Evolutionary conservation across 1,140 invertebrate species (phyloP), one percentile per base, ranked within the genome.

Genomic region (Phymorhynchus buccinoides): DNA sequence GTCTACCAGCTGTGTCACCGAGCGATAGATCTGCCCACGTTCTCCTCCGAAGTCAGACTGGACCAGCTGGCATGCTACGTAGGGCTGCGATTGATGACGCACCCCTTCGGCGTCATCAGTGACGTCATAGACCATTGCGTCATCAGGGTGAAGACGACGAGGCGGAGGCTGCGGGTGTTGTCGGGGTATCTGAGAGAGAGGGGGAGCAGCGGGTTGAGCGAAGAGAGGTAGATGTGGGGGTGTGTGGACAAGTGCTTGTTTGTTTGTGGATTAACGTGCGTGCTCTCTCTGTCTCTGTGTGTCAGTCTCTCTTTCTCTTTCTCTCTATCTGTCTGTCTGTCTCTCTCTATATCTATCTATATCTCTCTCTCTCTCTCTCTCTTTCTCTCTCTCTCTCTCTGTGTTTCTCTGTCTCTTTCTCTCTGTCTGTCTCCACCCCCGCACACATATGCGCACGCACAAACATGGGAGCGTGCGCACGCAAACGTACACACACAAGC

Each of bases 361-460:
- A 0, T 71, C 30, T 71, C 68, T 71, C 30, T 71, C 68, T 71
- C 30, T 71, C 68, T 71, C 30, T 71, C 68, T 71, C 30, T 71
- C 68, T 71, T 7, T 71, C 68, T 71, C 68, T 71, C 68, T 71
- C 68, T 71, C 68, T 71, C 68, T 71, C 30, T 71, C 30, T 62
- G 16, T 62, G 16, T 39, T 27, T 73, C 71, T 73, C 71, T 27
- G 32, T 73, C 37, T 39, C 71, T 73, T 22, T 73, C 12, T 35
- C 7, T 35, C 30, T 39, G 30, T 18, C 32, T 73, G 4, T 73
- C 37, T n/a, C n/a, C n/a, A n/a, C n/a, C n/a, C n/a, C n/a, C n/a
- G n/a, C n/a, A n/a, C n/a, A n/a, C n/a, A n/a, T n/a, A n/a, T n/a
- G n/a, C n/a, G n/a, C n/a, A n/a, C n/a, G n/a, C n/a, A n/a, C n/a